Base-by-base conservation (phyloP, 2,797 vertebrate genomes). In the Clarias pachynema region DNA sequence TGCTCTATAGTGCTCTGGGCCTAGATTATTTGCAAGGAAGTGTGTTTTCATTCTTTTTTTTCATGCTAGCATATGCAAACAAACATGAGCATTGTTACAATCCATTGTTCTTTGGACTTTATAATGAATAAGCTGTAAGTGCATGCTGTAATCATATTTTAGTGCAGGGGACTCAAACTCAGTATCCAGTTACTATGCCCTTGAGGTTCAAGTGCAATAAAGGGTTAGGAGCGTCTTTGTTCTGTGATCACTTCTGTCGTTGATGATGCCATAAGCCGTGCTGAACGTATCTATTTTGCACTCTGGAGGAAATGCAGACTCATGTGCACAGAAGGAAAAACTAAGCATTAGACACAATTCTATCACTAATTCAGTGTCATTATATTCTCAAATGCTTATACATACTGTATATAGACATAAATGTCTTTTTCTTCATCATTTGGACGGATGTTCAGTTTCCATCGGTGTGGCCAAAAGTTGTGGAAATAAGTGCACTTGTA, bases 171-270 rank as follows among this genome's bases (percentile, higher is more conserved):
- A 65, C 14, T 79, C 34, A 40, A 79, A 63, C 59, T 79, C 60
- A 65, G 44, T 79, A 63, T 29, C 37, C 62, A 49, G 78, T 80
- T 29, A 29, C 37, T 80, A 29, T 49, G 16, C 60, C 60, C 78
- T 80, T 49, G 60, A 65, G 78, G 37, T 65, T 80, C 37, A 65
- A 80, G 78, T 80, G 78, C 78, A 80, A 80, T 80, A 80, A 80
- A 62, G 78, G 44, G 56, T 60, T 37, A 24, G 24, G 31, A 7
- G 34, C 63, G 15, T 29, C 24, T 26, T 37, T 79, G 77, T 44
- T 79, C 60, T 63, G 59, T 79, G 77, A 80, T 65, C n/a, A 65
- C 60, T 65, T 80, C n/a, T 44, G 78, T 79, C 78, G 44, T 16
- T 65, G 5, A 49, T 49, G 37, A 80, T 63, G 78, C n/a, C 60